Percentiles rank a stretch among this genome's conserved stretches.
These are phyloP conservation scores for Muscina levida DNA, from an alignment of 2,888 invertebrate genomes.

Conservation along the genomic window DNA sequence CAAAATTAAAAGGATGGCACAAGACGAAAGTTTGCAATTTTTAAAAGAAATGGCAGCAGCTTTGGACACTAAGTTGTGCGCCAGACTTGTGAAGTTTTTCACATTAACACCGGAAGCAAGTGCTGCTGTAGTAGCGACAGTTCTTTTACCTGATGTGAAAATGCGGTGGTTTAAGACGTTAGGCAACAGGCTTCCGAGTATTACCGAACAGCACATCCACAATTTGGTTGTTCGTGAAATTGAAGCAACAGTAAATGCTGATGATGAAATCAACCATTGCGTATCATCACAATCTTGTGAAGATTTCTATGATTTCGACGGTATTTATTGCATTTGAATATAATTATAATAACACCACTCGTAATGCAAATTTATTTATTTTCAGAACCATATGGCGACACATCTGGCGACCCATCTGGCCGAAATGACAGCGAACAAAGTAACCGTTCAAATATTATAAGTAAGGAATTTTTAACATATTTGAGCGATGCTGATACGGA, in stretches of 20 bases:
- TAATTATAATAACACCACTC: background rate
- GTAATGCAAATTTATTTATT: constrained; percentile 4
- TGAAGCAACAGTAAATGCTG: constrained; percentile 4
- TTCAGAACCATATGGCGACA: constrained; percentile 4
- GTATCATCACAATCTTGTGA: constrained; percentile 4
- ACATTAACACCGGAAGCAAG: constrained; percentile 32
- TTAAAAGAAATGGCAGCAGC: constrained; percentile 19
- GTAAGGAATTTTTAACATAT: constrained; percentile 4
- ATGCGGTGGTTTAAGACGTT: constrained; percentile 23
- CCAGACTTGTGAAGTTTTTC: constrained; percentile 44
- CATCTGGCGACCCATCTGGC: constrained; percentile 4
- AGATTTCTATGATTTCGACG: constrained; percentile 1
- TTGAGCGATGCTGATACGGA: constrained; percentile 4
- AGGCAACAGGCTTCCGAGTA: background rate
- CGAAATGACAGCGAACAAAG: constrained; percentile 4
- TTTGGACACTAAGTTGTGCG: constrained; percentile 32
- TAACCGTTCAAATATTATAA: constrained; percentile 4
- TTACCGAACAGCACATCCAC: constrained; percentile 4
- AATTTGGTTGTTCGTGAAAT: constrained; percentile 4
- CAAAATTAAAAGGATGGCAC: constrained; percentile 44
- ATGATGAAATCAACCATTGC: constrained; percentile 13
- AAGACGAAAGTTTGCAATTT: background rate
- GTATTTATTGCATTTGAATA: constrained; percentile 4
- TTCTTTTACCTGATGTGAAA: constrained; percentile 52
- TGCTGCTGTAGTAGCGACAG: constrained; percentile 57